Evolutionary conservation across 2,113 vertebrate species (phyloP), one percentile per base, ranked within the genome.

Genomic region (Protomyctophum bolini): DNA sequence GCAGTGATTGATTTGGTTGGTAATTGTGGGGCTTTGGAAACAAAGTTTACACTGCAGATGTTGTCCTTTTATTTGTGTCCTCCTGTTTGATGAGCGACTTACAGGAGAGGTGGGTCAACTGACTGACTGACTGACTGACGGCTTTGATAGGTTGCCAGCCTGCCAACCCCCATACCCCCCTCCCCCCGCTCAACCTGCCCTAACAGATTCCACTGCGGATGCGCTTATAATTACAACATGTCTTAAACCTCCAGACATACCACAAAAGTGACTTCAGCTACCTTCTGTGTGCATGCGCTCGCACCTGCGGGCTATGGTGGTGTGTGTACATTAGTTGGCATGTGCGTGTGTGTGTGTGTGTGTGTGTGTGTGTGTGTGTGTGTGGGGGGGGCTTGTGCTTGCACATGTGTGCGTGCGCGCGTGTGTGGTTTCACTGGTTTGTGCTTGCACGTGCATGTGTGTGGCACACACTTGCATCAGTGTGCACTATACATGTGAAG

Each of bases 261-360:
- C 88, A 87, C 60, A 69, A 83, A 83, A 75, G 73, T 88, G 79
- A 86, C 76, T 85, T 79, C 76, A 87, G 68, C 55, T 57, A n/a
- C 8, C 9, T 58, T 68, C 66, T 79, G 56, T 76, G 63, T 48
- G 5, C n/a, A 12, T 55, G 15, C 2, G 2, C 33, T 41, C 33
- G 2, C 33, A 41, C 33, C 33, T 41, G 33, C 33, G 33, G 33
- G 33, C 33, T 41, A 41, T 41, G 33, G 33, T 41, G n/a, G 47
- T 59, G 49, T 69, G 1, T 1, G 47, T 21, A 11, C 12, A 4
- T 51, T 60, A 28, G 41, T 21, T 12, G 47, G 11, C 61, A 70
- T 45, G 15, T 47, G 7, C 55, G 9, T 54, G 51, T 54, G 51
- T 12, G 51, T 2, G 4, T 12, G 47, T 57, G 55, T 10, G 9